Percentiles rank a stretch among this genome's conserved stretches.
Evolutionary conservation across 2,113 vertebrate species (phyloP).

Genomic region (Anseranas semipalmata): DNA sequence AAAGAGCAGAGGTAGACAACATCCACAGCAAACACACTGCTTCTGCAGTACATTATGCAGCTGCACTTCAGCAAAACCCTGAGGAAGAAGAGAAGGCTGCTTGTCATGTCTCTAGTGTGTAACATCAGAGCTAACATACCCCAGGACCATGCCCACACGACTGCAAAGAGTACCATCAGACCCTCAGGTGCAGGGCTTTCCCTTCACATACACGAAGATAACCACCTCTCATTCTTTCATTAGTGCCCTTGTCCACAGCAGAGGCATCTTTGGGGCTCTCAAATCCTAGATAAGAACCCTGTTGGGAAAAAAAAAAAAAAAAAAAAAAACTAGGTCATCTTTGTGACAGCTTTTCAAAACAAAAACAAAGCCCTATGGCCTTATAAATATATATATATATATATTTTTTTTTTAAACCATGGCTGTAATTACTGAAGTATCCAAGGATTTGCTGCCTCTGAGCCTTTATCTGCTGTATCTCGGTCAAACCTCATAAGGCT

Average conservation of each 20-base stretch:
- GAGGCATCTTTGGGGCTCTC: neutral
- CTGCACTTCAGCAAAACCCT: neutral
- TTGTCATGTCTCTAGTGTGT: accelerated
- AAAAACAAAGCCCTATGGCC: neutral
- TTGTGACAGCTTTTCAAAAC: neutral
- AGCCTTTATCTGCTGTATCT: constrained; percentile 32
- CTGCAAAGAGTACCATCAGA: neutral
- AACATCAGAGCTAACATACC: neutral
- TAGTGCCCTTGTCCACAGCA: neutral
- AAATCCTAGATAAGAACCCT: neutral
- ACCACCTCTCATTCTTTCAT: neutral
- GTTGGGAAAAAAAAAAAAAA: too few species aligned
- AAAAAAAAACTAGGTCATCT: neutral
- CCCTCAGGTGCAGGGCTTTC: accelerated
- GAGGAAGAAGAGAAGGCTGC: neutral
- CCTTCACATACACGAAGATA: neutral
- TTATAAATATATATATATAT: neutral
- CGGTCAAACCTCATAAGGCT: constrained; percentile 10
- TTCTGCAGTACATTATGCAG: accelerated
- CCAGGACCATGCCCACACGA: neutral
- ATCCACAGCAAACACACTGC: neutral
- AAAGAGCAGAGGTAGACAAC: neutral
- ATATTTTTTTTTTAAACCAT: neutral
- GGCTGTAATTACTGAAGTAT: constrained; percentile 22
- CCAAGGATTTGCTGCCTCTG: constrained; percentile 11